Conservation (phyloP, 2,888 invertebrate genomes). For the Rhagonycha fulva region DNA sequence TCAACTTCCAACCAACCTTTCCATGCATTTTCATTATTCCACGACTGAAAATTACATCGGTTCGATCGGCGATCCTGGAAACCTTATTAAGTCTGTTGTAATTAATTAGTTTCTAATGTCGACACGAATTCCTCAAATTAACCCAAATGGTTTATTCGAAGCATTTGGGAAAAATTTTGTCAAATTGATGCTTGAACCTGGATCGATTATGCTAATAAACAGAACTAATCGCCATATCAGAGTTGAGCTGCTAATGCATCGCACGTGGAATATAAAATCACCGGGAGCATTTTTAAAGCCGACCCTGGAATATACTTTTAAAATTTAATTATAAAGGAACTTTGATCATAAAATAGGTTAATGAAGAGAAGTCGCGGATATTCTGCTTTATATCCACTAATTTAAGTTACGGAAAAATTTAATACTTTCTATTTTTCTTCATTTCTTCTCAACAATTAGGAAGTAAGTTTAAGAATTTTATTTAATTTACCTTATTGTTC, state of each 20-base stretch:
- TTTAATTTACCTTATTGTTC: neutral
- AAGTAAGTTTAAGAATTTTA: neutral
- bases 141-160: neutral
- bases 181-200: neutral
- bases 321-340: neutral
- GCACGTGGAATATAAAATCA: no score
- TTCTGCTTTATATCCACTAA: neutral
- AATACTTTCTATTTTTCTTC: neutral
- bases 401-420: neutral
- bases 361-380: neutral
- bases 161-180: neutral
- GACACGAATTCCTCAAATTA: neutral
- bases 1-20: neutral
- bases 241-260: neutral
- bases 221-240: neutral
- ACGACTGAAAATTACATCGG: neutral
- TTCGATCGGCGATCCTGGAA: neutral
- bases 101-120: neutral
- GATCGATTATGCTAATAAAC: neutral
- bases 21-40: neutral
- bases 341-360: neutral
- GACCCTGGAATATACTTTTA: neutral
- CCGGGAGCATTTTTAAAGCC: neutral
- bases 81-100: neutral
- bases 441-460: neutral